Percentiles rank a stretch among this genome's conserved stretches.
These are phyloP conservation scores for Erebia palarica DNA, from an alignment of 2,888 invertebrate genomes.

Conservation along the genomic window DNA sequence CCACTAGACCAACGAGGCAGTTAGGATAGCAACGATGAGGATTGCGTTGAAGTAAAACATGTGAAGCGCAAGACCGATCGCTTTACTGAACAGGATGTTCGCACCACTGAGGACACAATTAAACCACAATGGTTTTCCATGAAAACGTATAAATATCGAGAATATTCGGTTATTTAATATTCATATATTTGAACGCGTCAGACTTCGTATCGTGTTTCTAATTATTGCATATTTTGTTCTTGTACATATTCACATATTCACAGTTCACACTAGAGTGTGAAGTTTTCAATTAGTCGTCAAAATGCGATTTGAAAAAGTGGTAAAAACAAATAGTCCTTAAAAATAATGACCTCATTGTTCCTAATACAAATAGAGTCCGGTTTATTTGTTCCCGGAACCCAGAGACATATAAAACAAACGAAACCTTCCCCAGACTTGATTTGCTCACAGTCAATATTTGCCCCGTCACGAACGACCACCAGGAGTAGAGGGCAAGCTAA, in stretches of 20 bases:
- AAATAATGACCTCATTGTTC: background rate
- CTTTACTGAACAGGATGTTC: background rate
- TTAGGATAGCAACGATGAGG: too few relatives aligned
- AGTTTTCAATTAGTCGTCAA: too few relatives aligned
- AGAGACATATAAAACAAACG: conserved; percentile 25
- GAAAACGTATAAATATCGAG: background rate
- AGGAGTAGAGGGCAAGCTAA: conserved; percentile 16
- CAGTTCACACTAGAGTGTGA: conserved; percentile 5
- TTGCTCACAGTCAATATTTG: conserved; percentile 31
- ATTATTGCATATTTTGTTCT: background rate
- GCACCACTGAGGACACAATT: background rate
- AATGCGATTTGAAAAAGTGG: background rate
- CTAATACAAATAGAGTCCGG: background rate
- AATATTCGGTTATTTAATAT: background rate
- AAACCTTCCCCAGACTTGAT: conserved; percentile 26
- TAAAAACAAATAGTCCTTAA: background rate
- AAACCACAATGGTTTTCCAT: background rate
- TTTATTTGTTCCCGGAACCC: conserved; percentile 11
- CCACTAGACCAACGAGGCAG: too few relatives aligned
- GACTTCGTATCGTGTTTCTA: background rate
- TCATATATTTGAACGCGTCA: conserved; percentile 2
- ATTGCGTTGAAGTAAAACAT: background rate
- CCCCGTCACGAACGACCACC: conserved; percentile 20
- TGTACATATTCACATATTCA: background rate
- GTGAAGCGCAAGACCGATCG: background rate